A percentile compares a stretch with the other conserved stretches of the same genome.
Conservation (phyloP, 2,888 invertebrate species). For the Dexiosoma caninum region DNA sequence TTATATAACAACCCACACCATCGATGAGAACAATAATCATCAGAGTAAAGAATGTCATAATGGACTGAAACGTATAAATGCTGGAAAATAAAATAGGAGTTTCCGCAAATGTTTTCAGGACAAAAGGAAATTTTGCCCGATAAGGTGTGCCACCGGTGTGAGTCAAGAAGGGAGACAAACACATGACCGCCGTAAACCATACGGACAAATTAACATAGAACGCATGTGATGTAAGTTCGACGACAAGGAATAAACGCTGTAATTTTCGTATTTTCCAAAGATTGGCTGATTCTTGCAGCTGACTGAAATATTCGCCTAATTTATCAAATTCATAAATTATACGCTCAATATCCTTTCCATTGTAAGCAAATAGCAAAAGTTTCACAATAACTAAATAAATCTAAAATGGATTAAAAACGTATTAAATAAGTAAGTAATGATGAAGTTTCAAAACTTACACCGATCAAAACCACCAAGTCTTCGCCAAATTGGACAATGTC, state of each 20-base stretch:
- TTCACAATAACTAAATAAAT: slow-evolving; percentile 67
- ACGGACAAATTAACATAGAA: slow-evolving; percentile 53
- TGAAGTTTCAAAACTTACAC: slow-evolving; percentile 59
- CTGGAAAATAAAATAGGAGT: slow-evolving; percentile 57
- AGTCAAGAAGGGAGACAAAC: slow-evolving; percentile 68
- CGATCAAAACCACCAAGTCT: slow-evolving; percentile 65
- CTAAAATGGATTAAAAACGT: no score
- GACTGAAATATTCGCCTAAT: slow-evolving; percentile 39
- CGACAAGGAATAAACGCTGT: slow-evolving; percentile 66
- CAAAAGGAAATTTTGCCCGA: slow-evolving; percentile 68
- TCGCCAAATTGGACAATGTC: slow-evolving; percentile 67
- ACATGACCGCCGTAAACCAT: slow-evolving; percentile 67
- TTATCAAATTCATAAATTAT: slow-evolving; percentile 62
- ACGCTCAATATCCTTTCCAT: slow-evolving; percentile 65
- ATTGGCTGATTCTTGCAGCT: slow-evolving; percentile 56
- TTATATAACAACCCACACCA: slow-evolving; percentile 64
- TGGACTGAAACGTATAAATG: slow-evolving; percentile 67
- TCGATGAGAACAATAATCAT: slow-evolving; percentile 69
- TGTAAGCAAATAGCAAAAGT: slow-evolving; percentile 48
- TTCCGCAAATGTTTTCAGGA: slow-evolving; percentile 54
- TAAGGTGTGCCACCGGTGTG: slow-evolving; percentile 65
- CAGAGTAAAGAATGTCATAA: slow-evolving; percentile 65
- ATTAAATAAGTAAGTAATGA: no score
- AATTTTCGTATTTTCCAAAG: slow-evolving; percentile 53
- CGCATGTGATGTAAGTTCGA: slow-evolving; percentile 63